Conservation (phyloP, 2,888 invertebrate species). For the Drosophila dives region DNA sequence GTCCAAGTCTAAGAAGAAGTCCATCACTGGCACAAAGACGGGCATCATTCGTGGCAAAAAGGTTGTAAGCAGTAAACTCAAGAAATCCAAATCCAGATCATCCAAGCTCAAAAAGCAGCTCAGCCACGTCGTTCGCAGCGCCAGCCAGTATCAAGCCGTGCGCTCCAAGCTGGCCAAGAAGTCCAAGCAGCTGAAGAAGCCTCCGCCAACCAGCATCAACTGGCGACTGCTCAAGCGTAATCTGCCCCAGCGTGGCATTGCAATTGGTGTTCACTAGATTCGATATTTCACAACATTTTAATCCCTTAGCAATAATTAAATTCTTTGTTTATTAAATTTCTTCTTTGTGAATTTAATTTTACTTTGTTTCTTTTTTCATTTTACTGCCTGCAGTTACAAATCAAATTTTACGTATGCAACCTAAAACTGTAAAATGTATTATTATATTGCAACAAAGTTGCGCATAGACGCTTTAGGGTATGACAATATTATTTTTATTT, state of each 20-base stretch:
- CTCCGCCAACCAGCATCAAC: constrained; percentile 60
- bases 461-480: not conserved
- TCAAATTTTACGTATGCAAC: not conserved
- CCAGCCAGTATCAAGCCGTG: constrained; percentile 62
- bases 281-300: not conserved
- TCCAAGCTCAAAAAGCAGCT: constrained; percentile 23
- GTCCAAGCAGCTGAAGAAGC: constrained; percentile 35
- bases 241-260: constrained; percentile 44
- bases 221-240: constrained; percentile 66
- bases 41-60: constrained; percentile 53
- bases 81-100: constrained; percentile 12
- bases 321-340: constrained; percentile 1
- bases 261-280: constrained; percentile 29
- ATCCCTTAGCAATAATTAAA: not conserved
- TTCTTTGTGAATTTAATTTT: not conserved
- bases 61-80: constrained; percentile 53
- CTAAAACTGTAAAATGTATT: not conserved
- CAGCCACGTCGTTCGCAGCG: constrained; percentile 54
- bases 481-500: constrained; percentile 41
- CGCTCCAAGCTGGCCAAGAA: constrained; percentile 52
- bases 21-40: constrained; percentile 6
- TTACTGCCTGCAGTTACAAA: not conserved
- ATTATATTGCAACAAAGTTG: not conserved
- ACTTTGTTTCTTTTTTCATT: not conserved
- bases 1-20: constrained; percentile 22